Evolutionary conservation across 2,888 invertebrate species (phyloP).

Genomic region (Maniola hyperantus): DNA sequence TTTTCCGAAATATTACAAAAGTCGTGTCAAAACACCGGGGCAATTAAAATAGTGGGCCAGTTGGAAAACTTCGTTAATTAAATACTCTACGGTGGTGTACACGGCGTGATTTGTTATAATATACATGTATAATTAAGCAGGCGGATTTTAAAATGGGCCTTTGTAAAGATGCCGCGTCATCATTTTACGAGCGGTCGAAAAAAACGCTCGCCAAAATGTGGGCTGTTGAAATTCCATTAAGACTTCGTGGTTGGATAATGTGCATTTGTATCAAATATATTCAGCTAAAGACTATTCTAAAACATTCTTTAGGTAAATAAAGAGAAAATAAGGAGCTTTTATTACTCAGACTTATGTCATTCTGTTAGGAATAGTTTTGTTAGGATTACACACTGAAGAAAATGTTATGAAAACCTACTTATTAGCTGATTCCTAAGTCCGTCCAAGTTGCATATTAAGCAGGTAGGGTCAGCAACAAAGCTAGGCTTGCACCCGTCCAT

Average conservation of each 20-base stretch:
- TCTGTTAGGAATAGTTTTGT: no score
- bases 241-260: constrained; percentile 2
- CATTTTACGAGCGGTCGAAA: constrained; percentile 12
- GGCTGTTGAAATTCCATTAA: not conserved
- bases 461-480: no score
- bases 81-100: constrained; percentile 60
- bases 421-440: no score
- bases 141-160: constrained; percentile 24
- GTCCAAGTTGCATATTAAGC: no score
- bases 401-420: no score
- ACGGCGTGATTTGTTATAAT: constrained; percentile 65
- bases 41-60: constrained; percentile 81
- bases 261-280: not conserved
- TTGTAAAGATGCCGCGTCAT: constrained; percentile 17
- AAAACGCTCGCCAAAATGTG: constrained; percentile 4
- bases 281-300: not conserved
- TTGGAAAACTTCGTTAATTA: constrained; percentile 80
- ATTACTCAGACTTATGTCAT: not conserved
- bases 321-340: not conserved
- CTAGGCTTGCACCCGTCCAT: no score
- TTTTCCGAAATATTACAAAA: constrained; percentile 79
- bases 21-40: constrained; percentile 73
- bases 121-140: constrained; percentile 31
- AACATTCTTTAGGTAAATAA: not conserved
- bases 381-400: no score